Conservation (phyloP, 2,113 vertebrate genomes). For the Epinephelus cyanopodus region DNA sequence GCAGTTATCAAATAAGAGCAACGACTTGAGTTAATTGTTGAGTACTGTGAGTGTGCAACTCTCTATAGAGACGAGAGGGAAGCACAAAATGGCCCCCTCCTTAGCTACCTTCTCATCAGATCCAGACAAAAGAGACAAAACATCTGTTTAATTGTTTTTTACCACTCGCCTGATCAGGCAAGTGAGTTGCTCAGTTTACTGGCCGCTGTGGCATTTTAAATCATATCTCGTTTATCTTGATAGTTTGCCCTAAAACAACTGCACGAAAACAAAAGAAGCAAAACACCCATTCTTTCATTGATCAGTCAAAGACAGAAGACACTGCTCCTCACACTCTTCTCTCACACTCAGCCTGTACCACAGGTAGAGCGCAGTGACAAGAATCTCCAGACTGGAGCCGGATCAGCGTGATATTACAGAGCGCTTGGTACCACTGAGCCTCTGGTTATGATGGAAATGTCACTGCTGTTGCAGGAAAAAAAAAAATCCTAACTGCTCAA, state of each 20-base stretch:
- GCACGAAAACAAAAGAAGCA: neutral
- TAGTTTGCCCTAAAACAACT: neutral
- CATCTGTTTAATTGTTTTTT: no score
- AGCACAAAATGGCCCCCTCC: no score
- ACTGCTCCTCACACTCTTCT: neutral
- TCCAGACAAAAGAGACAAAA: no score
- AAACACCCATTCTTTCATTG: neutral
- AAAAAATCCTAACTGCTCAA: neutral
- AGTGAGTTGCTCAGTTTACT: no score
- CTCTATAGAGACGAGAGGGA: no score
- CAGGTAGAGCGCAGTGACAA: neutral
- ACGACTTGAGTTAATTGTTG: no score
- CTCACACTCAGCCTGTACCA: neutral
- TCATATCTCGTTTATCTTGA: no score
- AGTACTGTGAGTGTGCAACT: no score
- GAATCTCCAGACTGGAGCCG: neutral
- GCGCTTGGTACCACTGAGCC: neutral
- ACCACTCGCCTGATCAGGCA: no score
- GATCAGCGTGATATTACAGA: neutral
- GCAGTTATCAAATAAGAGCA: no score
- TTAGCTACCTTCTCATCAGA: no score
- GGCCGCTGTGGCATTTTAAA: no score
- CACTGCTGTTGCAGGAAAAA: neutral
- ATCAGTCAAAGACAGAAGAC: neutral
- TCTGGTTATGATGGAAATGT: neutral